Evolutionary conservation across 2,797 vertebrate species (phyloP).

Genomic region (Petrocephalus schoutedeni): DNA sequence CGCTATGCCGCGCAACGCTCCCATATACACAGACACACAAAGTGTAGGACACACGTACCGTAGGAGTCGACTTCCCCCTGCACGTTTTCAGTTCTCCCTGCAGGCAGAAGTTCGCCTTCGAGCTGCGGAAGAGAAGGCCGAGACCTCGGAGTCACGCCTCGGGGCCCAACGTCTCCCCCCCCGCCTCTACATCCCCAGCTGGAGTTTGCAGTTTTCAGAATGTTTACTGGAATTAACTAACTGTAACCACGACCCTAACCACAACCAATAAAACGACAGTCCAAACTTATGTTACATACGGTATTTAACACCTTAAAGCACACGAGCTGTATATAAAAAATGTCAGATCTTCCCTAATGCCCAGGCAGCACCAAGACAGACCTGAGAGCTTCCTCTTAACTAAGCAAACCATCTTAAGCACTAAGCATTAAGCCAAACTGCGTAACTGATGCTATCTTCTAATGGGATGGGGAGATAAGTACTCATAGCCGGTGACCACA

Average conservation of each 20-base stretch:
- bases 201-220: not conserved
- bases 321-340: not conserved
- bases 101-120: slow-evolving; percentile 51
- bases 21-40: not conserved
- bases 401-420: not conserved
- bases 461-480: not conserved
- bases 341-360: not conserved
- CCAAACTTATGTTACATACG: not conserved
- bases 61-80: slow-evolving; percentile 55
- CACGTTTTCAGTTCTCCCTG: slow-evolving; percentile 63
- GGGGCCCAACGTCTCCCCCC: too few species aligned
- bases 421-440: not conserved
- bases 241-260: not conserved
- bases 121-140: slow-evolving; percentile 50
- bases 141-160: not conserved
- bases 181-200: not conserved
- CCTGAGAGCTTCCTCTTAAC: not conserved
- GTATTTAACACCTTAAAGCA: not conserved
- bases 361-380: not conserved
- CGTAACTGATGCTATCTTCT: not conserved
- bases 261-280: not conserved
- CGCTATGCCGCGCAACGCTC: not conserved
- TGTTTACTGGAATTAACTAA: not conserved
- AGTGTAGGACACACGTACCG: slow-evolving; percentile 57
- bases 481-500: not conserved